phyloP scores from a whole-genome alignment of 2,113 vertebrate species.

The Drymodes brunneopygia region DNA sequence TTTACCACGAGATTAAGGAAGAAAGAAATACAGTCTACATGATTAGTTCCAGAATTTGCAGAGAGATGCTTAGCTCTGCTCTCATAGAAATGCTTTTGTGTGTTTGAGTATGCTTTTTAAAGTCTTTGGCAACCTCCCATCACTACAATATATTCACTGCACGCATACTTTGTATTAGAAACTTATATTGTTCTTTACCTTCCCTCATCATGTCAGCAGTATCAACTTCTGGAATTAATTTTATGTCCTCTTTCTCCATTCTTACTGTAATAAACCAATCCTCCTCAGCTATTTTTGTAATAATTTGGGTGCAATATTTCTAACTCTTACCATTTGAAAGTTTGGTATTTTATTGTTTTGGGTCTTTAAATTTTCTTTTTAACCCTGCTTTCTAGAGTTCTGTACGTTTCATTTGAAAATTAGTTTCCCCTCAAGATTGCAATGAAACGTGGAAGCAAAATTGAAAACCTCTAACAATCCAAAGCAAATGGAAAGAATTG shows the following conservation, averaged over 20 bases:
- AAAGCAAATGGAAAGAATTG: background rate
- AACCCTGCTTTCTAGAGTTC: background rate
- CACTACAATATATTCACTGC: background rate
- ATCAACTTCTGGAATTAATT: slow-evolving; percentile 33
- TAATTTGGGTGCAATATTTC: background rate
- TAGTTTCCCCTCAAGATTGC: background rate
- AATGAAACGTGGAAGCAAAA: background rate
- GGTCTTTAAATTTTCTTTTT: background rate
- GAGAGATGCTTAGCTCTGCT: background rate
- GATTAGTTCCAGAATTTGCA: slow-evolving; percentile 47
- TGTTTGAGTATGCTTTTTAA: background rate
- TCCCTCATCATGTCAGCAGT: background rate
- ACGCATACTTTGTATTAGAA: background rate
- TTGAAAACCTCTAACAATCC: background rate
- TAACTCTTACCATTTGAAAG: background rate
- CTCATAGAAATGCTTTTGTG: background rate
- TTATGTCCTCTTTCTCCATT: background rate
- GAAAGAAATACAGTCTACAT: background rate
- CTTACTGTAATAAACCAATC: background rate
- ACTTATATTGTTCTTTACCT: slow-evolving; percentile 17
- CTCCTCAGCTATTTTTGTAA: background rate
- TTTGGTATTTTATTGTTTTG: background rate
- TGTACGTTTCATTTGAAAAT: background rate
- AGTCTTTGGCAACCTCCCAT: slow-evolving; percentile 5
- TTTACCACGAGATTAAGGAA: background rate